These are phyloP conservation scores for Therioaphis trifolii DNA, from an alignment of 2,888 invertebrate species.

Conservation along the genomic window DNA sequence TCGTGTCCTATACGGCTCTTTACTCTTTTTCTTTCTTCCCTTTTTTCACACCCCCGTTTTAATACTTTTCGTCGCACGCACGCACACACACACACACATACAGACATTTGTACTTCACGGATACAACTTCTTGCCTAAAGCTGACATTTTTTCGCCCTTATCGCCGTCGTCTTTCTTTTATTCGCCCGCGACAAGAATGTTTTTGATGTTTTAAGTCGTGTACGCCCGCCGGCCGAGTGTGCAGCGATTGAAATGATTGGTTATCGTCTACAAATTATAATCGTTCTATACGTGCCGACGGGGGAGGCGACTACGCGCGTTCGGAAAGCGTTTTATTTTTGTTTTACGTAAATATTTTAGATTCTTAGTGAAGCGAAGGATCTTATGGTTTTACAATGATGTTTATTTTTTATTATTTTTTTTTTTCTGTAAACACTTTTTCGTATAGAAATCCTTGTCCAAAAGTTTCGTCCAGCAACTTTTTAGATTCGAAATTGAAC, in stretches of 20 bases:
- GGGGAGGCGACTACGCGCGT: too few relatives aligned
- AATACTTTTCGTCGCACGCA: conserved; percentile 39
- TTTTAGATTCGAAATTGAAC: too few relatives aligned
- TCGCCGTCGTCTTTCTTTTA: too few relatives aligned
- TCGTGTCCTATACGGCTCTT: background rate
- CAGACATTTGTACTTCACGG: background rate
- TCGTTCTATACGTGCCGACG: background rate
- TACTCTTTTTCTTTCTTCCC: conserved; percentile 50
- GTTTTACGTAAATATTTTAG: too few relatives aligned
- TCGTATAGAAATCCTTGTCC: too few relatives aligned
- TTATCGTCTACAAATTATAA: background rate
- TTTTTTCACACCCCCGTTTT: conserved; percentile 38
- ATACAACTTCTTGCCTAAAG: background rate
- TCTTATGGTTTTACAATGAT: too few relatives aligned
- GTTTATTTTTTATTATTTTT: too few relatives aligned
- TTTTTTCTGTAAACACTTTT: too few relatives aligned
- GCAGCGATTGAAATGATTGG: background rate
- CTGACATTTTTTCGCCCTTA: background rate
- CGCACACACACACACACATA: background rate
- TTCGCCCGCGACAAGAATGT: too few relatives aligned
- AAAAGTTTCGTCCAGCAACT: too few relatives aligned
- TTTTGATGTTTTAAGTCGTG: too few relatives aligned
- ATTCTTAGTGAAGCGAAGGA: too few relatives aligned
- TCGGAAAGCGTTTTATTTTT: background rate
- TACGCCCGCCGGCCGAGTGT: background rate